phyloP scores from a whole-genome alignment of 2,888 invertebrate genomes.

The Ennomos quercinarius region DNA sequence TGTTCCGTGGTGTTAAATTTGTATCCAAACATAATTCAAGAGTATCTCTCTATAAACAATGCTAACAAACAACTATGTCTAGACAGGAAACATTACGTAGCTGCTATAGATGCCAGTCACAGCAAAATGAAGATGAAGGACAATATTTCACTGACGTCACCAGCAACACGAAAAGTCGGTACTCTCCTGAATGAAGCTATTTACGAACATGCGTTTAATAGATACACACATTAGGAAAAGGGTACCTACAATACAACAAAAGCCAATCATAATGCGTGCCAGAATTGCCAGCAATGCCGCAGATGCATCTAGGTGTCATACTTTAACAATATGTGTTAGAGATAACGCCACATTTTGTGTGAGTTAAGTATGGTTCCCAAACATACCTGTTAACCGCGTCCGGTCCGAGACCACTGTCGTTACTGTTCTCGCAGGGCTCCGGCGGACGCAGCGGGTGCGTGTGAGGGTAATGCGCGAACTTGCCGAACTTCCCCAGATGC shows the following conservation, averaged over 20 bases:
- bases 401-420: conserved; percentile 95
- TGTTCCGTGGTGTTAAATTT: too few relatives aligned
- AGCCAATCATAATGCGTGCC: conserved; percentile 1
- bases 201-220: conserved; percentile 14
- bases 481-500: conserved; percentile 73
- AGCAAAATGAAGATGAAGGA: neutral
- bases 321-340: too few relatives aligned
- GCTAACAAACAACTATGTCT: neutral
- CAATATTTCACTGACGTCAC: conserved; percentile 1
- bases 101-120: neutral
- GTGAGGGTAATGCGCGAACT: conserved; percentile 73
- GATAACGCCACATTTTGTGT: too few relatives aligned
- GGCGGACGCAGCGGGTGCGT: conserved; percentile 79
- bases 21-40: neutral
- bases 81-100: neutral
- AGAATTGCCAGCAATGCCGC: too few relatives aligned
- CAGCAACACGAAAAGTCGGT: neutral
- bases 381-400: conserved; percentile 86
- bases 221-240: conserved; percentile 1
- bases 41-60: neutral
- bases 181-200: conserved; percentile 6
- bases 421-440: conserved; percentile 93
- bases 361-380: neutral
- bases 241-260: neutral
- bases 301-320: too few relatives aligned